A percentile compares a stretch with the other conserved stretches of the same genome.
phyloP scores from a whole-genome alignment of 2,888 invertebrate genomes.

The Bombylius discolor region DNA sequence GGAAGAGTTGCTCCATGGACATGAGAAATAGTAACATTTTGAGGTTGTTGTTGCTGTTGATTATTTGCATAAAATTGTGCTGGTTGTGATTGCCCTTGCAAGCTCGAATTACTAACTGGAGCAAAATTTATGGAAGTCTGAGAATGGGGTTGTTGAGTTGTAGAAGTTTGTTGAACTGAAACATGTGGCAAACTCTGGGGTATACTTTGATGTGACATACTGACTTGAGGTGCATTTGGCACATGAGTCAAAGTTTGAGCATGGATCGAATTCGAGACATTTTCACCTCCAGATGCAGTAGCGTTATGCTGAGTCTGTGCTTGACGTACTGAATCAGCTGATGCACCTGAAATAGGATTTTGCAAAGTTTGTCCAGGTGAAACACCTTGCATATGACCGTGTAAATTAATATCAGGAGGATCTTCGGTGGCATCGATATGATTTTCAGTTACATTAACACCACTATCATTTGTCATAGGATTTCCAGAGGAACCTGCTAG shows the following conservation, averaged over 20 bases:
- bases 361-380: slow-evolving; percentile 25
- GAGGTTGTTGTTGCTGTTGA: slow-evolving; percentile 12
- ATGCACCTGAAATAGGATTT: slow-evolving; percentile 15
- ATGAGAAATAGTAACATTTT: slow-evolving; percentile 20
- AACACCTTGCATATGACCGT: slow-evolving; percentile 8
- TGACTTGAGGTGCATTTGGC: slow-evolving; percentile 33
- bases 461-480: slow-evolving; percentile 16
- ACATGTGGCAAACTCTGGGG: slow-evolving; percentile 43
- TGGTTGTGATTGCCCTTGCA: slow-evolving; percentile 20
- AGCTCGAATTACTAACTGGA: slow-evolving; percentile 33
- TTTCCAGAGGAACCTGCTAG: not conserved
- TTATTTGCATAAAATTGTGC: slow-evolving; percentile 10
- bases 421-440: slow-evolving; percentile 24
- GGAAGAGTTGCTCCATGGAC: slow-evolving; percentile 24
- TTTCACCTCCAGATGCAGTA: slow-evolving; percentile 17
- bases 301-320: slow-evolving; percentile 1
- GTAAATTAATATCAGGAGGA: slow-evolving; percentile 19
- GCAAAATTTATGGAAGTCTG: not conserved
- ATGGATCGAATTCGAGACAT: slow-evolving; percentile 34
- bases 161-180: slow-evolving; percentile 38
- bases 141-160: slow-evolving; percentile 12
- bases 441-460: slow-evolving; percentile 19
- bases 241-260: slow-evolving; percentile 43
- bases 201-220: slow-evolving; percentile 28
- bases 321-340: slow-evolving; percentile 14